A percentile compares a stretch with the other conserved stretches of the same genome.
These are phyloP conservation scores for Paramisgurnus dabryanus DNA, from an alignment of 2,113 vertebrate species.

Conservation along the genomic window DNA sequence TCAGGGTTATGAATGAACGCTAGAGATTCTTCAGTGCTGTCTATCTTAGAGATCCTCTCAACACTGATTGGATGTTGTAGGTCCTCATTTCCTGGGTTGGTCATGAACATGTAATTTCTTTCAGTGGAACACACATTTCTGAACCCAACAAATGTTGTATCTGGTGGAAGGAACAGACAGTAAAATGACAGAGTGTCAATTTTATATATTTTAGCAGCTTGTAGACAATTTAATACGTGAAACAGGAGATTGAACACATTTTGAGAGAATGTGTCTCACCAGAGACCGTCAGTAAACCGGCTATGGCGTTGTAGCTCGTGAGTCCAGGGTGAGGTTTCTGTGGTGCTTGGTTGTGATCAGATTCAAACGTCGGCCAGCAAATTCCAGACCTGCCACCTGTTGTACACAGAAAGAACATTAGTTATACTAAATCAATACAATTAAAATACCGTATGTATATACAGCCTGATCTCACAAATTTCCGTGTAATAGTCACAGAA, in stretches of 20 bases:
- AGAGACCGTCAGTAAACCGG: slow-evolving; percentile 76
- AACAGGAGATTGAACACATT: background rate
- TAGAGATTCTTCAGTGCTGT: slow-evolving; percentile 71
- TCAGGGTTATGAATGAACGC: slow-evolving; percentile 82
- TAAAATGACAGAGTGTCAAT: background rate
- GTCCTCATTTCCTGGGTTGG: slow-evolving; percentile 81
- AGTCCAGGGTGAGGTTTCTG: slow-evolving; percentile 57
- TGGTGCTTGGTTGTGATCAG: slow-evolving; percentile 77
- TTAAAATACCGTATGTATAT: no score
- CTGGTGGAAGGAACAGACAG: slow-evolving; percentile 59
- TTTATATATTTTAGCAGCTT: background rate
- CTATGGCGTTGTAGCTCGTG: slow-evolving; percentile 81
- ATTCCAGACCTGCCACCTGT: slow-evolving; percentile 83
- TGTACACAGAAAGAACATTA: background rate
- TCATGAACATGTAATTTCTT: slow-evolving; percentile 80
- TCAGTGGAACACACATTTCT: slow-evolving; percentile 73
- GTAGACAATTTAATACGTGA: background rate
- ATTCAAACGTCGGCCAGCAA: slow-evolving; percentile 82
- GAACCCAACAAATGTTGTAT: slow-evolving; percentile 80
- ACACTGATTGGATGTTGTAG: slow-evolving; percentile 84
- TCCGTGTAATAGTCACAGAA: no score
- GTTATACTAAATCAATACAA: background rate
- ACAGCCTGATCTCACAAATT: no score
- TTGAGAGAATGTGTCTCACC: slow-evolving; percentile 63
- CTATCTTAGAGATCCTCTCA: slow-evolving; percentile 61